phyloP scores from a whole-genome alignment of 1,140 invertebrate genomes.

The Dinothrombium tinctorium region DNA sequence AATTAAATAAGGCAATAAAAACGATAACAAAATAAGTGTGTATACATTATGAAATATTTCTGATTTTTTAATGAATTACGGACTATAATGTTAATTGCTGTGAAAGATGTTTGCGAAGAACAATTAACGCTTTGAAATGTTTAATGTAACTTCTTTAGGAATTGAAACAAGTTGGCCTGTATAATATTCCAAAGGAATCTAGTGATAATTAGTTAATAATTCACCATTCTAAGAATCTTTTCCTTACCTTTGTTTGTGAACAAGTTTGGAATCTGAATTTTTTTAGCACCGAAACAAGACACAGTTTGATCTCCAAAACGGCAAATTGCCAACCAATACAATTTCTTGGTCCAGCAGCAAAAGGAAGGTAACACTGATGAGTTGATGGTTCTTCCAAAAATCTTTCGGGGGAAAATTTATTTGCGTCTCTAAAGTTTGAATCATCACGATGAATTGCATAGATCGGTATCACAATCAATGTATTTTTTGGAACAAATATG shows the following conservation, averaged over 20 bases:
- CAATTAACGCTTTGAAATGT: no score
- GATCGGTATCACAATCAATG: slow-evolving; percentile 30
- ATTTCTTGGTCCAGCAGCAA: slow-evolving; percentile 22
- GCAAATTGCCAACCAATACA: slow-evolving; percentile 30
- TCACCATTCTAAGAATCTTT: background rate
- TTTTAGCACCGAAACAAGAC: slow-evolving; percentile 21
- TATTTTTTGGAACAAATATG: slow-evolving; percentile 25
- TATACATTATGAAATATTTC: no score
- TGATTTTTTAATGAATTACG: no score
- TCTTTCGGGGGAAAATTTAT: slow-evolving; percentile 40
- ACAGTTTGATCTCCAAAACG: slow-evolving; percentile 27
- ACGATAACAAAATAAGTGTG: no score
- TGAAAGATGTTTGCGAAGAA: no score
- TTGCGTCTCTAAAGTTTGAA: slow-evolving; percentile 36
- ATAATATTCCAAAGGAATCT: slow-evolving; percentile 3
- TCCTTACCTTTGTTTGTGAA: background rate
- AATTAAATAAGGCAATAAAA: no score
- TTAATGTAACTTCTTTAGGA: background rate
- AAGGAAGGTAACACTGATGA: slow-evolving; percentile 22
- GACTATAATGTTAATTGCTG: no score
- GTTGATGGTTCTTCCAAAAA: slow-evolving; percentile 21
- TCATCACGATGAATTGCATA: slow-evolving; percentile 36
- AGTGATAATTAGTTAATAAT: background rate
- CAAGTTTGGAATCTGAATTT: slow-evolving; percentile 11
- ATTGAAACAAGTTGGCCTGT: slow-evolving; percentile 1